Percentiles rank a stretch among this genome's conserved stretches.
These are phyloP conservation scores for Andrena chrysosceles DNA, from an alignment of 2,888 invertebrate species.

Conservation along the genomic window DNA sequence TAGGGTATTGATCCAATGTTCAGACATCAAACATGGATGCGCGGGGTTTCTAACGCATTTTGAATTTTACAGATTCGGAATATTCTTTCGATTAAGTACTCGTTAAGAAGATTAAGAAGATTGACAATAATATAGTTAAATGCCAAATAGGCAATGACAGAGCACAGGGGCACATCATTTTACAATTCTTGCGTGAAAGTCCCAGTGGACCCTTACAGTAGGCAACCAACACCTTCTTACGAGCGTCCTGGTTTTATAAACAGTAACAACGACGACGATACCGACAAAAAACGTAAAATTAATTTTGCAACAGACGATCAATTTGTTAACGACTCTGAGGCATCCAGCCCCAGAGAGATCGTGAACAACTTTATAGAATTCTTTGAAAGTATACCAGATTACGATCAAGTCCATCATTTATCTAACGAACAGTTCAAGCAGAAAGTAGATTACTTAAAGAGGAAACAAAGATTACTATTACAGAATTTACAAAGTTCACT, in stretches of 20 bases:
- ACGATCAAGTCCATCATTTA: slow-evolving; percentile 91
- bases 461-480: slow-evolving; percentile 87
- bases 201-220: slow-evolving; percentile 90
- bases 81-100: neutral
- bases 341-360: slow-evolving; percentile 82
- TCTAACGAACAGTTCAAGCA: slow-evolving; percentile 91
- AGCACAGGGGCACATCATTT: slow-evolving; percentile 88
- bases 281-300: slow-evolving; percentile 79
- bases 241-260: slow-evolving; percentile 85
- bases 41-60: neutral
- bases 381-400: slow-evolving; percentile 92
- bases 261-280: slow-evolving; percentile 61
- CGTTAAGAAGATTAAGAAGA: neutral
- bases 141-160: slow-evolving; percentile 81
- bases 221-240: slow-evolving; percentile 90
- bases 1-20: neutral
- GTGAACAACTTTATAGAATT: slow-evolving; percentile 89
- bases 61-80: neutral
- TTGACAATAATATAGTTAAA: neutral
- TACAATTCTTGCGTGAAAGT: slow-evolving; percentile 90
- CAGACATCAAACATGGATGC: neutral
- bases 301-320: slow-evolving; percentile 76
- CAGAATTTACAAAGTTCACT: slow-evolving; percentile 83
- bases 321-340: slow-evolving; percentile 42
- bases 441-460: slow-evolving; percentile 88